These are phyloP conservation scores for Phycodurus eques DNA, from an alignment of 2,113 vertebrate species.

Conservation along the genomic window DNA sequence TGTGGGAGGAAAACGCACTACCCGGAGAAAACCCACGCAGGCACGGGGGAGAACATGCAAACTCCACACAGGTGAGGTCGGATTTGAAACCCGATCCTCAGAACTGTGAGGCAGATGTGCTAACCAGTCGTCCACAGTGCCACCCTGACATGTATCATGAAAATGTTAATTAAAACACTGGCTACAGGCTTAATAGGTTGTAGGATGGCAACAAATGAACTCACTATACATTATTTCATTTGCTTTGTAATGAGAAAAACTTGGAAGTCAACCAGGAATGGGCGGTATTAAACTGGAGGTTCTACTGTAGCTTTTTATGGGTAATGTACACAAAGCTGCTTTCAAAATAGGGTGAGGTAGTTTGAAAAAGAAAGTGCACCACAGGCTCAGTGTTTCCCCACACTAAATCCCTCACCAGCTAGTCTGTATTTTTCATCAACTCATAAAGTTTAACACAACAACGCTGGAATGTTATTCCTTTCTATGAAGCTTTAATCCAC, in stretches of 20 bases:
- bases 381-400: slow-evolving; percentile 53
- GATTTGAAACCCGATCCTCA: too few species aligned
- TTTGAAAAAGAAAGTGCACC: slow-evolving; percentile 42
- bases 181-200: neutral
- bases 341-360: slow-evolving; percentile 32
- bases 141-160: neutral
- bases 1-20: too few species aligned
- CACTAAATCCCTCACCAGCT: slow-evolving; percentile 59
- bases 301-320: slow-evolving; percentile 11
- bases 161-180: neutral
- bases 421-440: slow-evolving; percentile 66
- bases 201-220: neutral
- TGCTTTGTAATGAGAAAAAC: neutral
- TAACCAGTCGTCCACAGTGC: too few species aligned
- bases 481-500: slow-evolving; percentile 50
- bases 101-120: too few species aligned
- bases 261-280: neutral
- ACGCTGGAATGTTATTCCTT: slow-evolving; percentile 61
- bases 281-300: neutral
- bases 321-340: slow-evolving; percentile 38
- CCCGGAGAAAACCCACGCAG: too few species aligned
- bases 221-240: neutral
- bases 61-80: too few species aligned
- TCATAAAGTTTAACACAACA: slow-evolving; percentile 69
- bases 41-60: too few species aligned